Conservation (phyloP, 2,113 vertebrate genomes). For the Eubucco bourcierii region DNA sequence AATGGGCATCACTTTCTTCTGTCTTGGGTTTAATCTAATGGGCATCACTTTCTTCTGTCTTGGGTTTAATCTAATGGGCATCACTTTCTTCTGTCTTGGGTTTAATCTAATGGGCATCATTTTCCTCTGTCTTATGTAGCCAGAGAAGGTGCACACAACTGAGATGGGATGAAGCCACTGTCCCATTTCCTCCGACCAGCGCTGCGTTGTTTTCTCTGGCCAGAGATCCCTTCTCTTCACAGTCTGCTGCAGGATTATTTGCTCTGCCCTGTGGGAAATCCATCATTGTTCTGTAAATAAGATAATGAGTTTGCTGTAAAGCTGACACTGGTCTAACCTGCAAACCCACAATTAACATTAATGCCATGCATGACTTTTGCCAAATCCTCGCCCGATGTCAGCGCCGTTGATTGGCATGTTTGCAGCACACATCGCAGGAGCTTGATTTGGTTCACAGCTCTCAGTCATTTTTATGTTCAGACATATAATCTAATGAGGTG, state of each 20-base stretch:
- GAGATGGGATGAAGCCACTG: background rate
- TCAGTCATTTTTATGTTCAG: slow-evolving; percentile 67
- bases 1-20: too few species aligned
- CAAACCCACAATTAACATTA: slow-evolving; percentile 29
- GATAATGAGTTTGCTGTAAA: slow-evolving; percentile 13
- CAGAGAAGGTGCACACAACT: background rate
- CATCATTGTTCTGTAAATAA: background rate
- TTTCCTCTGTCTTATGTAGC: background rate
- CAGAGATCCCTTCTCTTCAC: background rate
- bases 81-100: too few species aligned
- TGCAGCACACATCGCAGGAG: slow-evolving; percentile 77
- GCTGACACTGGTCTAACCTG: background rate
- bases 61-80: background rate
- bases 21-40: background rate
- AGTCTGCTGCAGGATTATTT: background rate
- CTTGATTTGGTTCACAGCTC: slow-evolving; percentile 75
- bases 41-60: too few species aligned
- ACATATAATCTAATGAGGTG: slow-evolving; percentile 72
- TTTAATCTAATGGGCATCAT: background rate
- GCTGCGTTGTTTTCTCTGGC: background rate
- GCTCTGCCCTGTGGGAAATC: slow-evolving; percentile 16
- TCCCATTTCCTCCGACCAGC: background rate
- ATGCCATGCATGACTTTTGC: slow-evolving; percentile 37
- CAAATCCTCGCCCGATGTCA: slow-evolving; percentile 66
- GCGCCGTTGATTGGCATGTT: slow-evolving; percentile 78